Percentiles rank a stretch among this genome's conserved stretches.
phyloP scores from a whole-genome alignment of 2,113 vertebrate species.

The Oncorhynchus masou region DNA sequence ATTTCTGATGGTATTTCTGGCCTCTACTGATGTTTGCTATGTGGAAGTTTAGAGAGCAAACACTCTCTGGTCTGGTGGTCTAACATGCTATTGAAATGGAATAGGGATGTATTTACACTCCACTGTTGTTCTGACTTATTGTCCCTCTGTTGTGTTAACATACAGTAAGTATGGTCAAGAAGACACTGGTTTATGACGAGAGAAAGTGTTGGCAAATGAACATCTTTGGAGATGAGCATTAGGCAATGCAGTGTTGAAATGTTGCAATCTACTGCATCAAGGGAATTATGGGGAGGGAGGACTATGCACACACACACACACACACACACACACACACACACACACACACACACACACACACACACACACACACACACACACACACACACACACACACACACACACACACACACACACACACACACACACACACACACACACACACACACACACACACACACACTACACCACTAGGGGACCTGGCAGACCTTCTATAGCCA shows the following conservation, averaged over 20 bases:
- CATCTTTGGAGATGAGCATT: slow-evolving; percentile 11
- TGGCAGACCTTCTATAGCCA: slow-evolving; percentile 6
- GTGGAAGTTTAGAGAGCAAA: slow-evolving; percentile 39
- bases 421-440: background rate
- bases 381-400: background rate
- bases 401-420: background rate
- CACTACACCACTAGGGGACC: background rate
- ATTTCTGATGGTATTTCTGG: background rate
- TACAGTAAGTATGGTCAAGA: slow-evolving; percentile 9
- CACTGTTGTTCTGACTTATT: slow-evolving; percentile 23
- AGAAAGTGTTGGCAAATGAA: background rate
- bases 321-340: background rate
- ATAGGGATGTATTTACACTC: slow-evolving; percentile 33
- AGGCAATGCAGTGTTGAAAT: slow-evolving; percentile 12
- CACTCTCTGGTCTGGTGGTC: background rate
- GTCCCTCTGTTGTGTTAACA: slow-evolving; percentile 15
- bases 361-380: background rate
- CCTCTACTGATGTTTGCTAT: slow-evolving; percentile 19
- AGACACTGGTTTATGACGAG: background rate
- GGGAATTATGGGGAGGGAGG: background rate
- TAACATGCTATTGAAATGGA: slow-evolving; percentile 21
- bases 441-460: background rate
- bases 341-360: background rate
- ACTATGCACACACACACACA: background rate
- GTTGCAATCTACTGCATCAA: slow-evolving; percentile 2